Conservation (phyloP, 2,888 invertebrate species). For the Axea sp. region DNA sequence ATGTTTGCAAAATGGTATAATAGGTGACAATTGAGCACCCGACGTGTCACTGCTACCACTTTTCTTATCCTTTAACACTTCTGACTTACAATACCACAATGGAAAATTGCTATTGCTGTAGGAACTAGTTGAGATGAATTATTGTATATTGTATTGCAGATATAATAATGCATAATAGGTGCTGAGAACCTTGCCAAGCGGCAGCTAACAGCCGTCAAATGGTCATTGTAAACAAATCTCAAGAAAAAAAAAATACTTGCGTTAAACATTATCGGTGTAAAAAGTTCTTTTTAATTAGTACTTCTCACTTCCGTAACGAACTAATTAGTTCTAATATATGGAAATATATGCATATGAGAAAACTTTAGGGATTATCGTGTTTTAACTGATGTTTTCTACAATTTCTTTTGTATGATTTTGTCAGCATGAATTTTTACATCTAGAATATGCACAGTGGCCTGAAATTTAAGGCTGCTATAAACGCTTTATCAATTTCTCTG, state of each 20-base stretch:
- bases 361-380: too few relatives aligned
- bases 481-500: too few relatives aligned
- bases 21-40: conserved; percentile 65
- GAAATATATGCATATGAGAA: too few relatives aligned
- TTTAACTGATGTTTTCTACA: too few relatives aligned
- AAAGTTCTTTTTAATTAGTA: too few relatives aligned
- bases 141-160: conserved; percentile 40
- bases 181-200: conserved; percentile 19
- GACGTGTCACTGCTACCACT: conserved; percentile 34
- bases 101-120: conserved; percentile 34
- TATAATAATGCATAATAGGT: conserved; percentile 37
- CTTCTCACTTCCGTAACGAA: too few relatives aligned
- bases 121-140: conserved; percentile 50
- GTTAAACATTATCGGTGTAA: neutral
- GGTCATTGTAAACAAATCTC: conserved; percentile 12
- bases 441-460: too few relatives aligned
- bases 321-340: too few relatives aligned
- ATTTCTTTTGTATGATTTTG: too few relatives aligned
- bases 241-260: neutral
- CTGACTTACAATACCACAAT: conserved; percentile 36
- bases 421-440: too few relatives aligned
- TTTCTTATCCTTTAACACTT: conserved; percentile 32
- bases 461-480: too few relatives aligned
- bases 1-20: conserved; percentile 68
- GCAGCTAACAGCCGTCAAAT: conserved; percentile 23